Base-by-base conservation (phyloP, 2,113 vertebrate species). In the Datnioides undecimradiatus region DNA sequence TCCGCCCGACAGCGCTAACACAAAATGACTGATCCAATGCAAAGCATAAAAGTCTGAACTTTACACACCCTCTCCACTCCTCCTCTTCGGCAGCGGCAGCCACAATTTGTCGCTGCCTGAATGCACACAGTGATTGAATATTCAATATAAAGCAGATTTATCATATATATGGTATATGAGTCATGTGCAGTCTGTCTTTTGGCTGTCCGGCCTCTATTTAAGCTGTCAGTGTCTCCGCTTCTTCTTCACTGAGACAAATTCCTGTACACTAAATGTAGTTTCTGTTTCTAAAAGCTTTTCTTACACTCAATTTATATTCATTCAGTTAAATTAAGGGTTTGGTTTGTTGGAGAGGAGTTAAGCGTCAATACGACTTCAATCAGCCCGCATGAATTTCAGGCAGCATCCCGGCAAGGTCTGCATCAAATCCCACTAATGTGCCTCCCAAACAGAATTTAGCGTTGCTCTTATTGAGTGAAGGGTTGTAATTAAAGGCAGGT, bases 401-500 rank as follows among this genome's bases (percentile, higher is more conserved):
- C 52, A 38, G 45, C 73, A 73, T 83, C 72, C 66, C 21, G 76
- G 62, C 76, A 58, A 88, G 87, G 85, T 85, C 81, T 73, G 71
- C 79, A 73, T 89, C 82, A 86, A 75, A 87, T 66, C 78, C 73
- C 72, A 19, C 77, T 79, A 79, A 90, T 82, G 83, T 84, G 80
- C 38, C 83, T 72, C 79, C 68, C 82, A 62, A 84, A 77, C 81
- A 76, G 64, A 82, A 80, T 66, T 75, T 41, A 62, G 75, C 80
- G 45, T 57, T 65, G 46, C 65, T 6, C 38, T 80, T 83, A 87
- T 80, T 87, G 90, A 94, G 90, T 90, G 88, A 87, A 89, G 78
- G 80, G 33, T 45, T 59, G 81, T 90, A 92, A 94, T 95, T 94
- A 92, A 90, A 82, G 80, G 85, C 88, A 79, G 89, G 89, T 93